Conservation (phyloP, 2,113 vertebrate genomes). For the Poecile atricapillus region DNA sequence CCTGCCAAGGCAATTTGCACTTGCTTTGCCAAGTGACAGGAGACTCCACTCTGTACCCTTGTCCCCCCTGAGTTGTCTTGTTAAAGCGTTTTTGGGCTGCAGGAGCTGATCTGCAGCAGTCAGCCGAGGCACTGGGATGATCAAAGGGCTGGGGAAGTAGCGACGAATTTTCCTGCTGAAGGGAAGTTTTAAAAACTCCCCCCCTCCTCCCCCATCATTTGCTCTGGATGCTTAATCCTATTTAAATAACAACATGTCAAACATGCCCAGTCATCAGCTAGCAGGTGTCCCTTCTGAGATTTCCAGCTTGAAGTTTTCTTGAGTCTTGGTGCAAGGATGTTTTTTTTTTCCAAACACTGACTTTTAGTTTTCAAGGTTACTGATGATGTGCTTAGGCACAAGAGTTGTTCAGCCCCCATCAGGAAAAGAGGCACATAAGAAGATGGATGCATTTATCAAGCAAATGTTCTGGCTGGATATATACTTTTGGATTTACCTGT, state of each 20-base stretch:
- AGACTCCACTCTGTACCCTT: neutral
- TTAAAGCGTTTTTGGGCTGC: constrained; percentile 32
- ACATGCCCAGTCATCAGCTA: constrained; percentile 48
- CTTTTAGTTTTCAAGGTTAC: constrained; percentile 72
- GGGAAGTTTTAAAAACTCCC: neutral
- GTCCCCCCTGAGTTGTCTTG: constrained; percentile 1
- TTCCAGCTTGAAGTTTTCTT: constrained; percentile 51
- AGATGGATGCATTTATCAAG: constrained; percentile 72
- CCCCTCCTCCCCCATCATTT: neutral
- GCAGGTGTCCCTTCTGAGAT: constrained; percentile 39
- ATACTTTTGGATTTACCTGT: constrained; percentile 43
- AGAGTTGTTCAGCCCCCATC: constrained; percentile 48
- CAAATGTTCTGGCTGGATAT: constrained; percentile 58
- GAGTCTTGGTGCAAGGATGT: constrained; percentile 3
- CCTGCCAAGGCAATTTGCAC: constrained; percentile 1
- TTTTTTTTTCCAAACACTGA: constrained; percentile 68
- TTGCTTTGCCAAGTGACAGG: constrained; percentile 8
- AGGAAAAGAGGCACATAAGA: constrained; percentile 63
- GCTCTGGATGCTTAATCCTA: constrained; percentile 59
- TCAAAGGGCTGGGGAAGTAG: constrained; percentile 20
- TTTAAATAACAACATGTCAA: constrained; percentile 70
- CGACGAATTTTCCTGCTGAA: constrained; percentile 15
- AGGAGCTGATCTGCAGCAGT: constrained; percentile 4
- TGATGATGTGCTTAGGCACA: constrained; percentile 43
- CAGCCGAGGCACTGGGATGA: constrained; percentile 5